phyloP scores from a whole-genome alignment of 2,888 invertebrate genomes.

The Dastarcus helophoroides region DNA sequence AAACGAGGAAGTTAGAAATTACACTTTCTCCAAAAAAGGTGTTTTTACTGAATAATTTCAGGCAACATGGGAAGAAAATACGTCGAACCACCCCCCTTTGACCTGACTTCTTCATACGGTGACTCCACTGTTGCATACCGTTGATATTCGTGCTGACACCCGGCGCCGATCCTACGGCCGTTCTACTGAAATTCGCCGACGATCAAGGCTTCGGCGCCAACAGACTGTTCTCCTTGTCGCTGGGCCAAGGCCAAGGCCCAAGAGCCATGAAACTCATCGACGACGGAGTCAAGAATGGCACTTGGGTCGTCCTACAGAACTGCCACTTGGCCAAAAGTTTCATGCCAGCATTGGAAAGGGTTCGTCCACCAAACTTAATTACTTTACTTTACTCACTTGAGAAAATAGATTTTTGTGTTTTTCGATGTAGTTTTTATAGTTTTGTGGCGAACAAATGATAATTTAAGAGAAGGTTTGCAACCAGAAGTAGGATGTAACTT shows the following conservation, averaged over 20 bases:
- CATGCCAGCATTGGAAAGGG: slow-evolving; percentile 85
- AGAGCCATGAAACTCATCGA: slow-evolving; percentile 79
- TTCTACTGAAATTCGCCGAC: slow-evolving; percentile 82
- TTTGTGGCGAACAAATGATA: too few relatives aligned
- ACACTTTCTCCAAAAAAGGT: too few relatives aligned
- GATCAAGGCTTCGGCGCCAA: slow-evolving; percentile 76
- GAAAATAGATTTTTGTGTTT: too few relatives aligned
- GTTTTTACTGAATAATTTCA: too few relatives aligned
- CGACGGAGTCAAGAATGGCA: slow-evolving; percentile 70
- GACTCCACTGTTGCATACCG: slow-evolving; percentile 86
- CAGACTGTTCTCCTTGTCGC: slow-evolving; percentile 67
- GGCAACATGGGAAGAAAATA: slow-evolving; percentile 66
- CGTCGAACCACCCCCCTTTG: slow-evolving; percentile 84
- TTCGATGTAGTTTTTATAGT: too few relatives aligned
- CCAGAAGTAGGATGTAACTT: too few relatives aligned
- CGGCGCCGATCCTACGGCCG: slow-evolving; percentile 86
- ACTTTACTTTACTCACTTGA: too few relatives aligned
- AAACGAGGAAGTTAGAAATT: too few relatives aligned
- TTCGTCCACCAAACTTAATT: too few relatives aligned
- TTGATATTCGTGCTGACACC: slow-evolving; percentile 85
- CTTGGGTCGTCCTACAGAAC: slow-evolving; percentile 92
- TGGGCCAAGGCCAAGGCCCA: slow-evolving; percentile 90
- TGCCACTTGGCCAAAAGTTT: slow-evolving; percentile 92
- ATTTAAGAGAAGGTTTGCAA: too few relatives aligned
- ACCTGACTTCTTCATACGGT: slow-evolving; percentile 67